phyloP scores from a whole-genome alignment of 2,113 vertebrate species.

The Heterochromis multidens region DNA sequence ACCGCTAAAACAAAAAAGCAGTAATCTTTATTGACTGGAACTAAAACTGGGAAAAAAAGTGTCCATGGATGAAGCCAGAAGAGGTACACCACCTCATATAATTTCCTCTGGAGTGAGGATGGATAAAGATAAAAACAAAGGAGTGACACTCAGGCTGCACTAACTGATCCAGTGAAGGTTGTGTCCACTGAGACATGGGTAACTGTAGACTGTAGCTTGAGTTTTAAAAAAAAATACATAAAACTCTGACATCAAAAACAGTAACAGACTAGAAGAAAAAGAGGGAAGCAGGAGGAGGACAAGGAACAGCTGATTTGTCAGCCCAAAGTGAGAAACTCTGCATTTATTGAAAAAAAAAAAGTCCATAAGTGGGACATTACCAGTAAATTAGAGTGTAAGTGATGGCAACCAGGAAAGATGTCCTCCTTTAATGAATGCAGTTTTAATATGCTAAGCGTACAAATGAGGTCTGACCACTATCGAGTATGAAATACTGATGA shows the following conservation, averaged over 20 bases:
- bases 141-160: background rate
- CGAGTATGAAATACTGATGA: background rate
- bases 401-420: background rate
- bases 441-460: background rate
- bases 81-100: background rate
- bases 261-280: background rate
- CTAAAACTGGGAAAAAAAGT: background rate
- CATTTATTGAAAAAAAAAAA: background rate
- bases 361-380: background rate
- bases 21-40: background rate
- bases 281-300: background rate
- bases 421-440: background rate
- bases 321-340: background rate
- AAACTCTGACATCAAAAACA: background rate
- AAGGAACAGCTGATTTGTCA: background rate
- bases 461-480: background rate
- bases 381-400: background rate
- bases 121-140: background rate
- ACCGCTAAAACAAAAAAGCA: background rate
- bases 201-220: background rate
- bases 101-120: background rate
- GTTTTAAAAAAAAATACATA: background rate
- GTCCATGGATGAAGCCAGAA: background rate
- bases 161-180: background rate
- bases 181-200: background rate